A percentile compares a stretch with the other conserved stretches of the same genome.
phyloP scores from a whole-genome alignment of 2,113 vertebrate species.

The Semnornis frantzii region DNA sequence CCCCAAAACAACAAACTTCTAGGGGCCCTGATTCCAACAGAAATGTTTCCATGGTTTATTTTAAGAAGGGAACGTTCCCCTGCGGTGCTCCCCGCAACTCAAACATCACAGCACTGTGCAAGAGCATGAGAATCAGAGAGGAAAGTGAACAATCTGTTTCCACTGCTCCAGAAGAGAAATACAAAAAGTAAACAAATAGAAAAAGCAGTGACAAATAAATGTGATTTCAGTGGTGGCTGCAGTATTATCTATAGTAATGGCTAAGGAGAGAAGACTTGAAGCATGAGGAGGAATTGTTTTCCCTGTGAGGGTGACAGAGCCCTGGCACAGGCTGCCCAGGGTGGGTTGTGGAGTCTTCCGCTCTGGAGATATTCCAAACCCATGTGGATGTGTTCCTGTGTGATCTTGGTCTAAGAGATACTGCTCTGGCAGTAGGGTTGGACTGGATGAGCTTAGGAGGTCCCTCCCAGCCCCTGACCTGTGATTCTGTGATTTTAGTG shows the following conservation, averaged over 20 bases:
- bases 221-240: neutral
- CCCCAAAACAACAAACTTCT: slow-evolving; percentile 7
- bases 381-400: too few species aligned
- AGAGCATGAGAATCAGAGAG: slow-evolving; percentile 51
- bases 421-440: too few species aligned
- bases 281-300: neutral
- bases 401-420: too few species aligned
- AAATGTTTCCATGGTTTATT: slow-evolving; percentile 67
- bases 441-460: too few species aligned
- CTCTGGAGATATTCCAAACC: too few species aligned
- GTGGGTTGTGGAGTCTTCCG: too few species aligned
- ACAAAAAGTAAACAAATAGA: neutral
- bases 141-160: slow-evolving; percentile 47
- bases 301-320: too few species aligned
- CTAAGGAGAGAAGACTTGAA: neutral
- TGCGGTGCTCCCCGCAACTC: slow-evolving; percentile 51
- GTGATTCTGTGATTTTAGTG: neutral
- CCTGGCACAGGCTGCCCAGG: too few species aligned
- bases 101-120: slow-evolving; percentile 46
- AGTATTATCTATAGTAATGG: neutral
- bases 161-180: slow-evolving; percentile 20
- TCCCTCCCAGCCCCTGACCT: too few species aligned
- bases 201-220: neutral
- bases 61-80: slow-evolving; percentile 69
- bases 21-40: slow-evolving; percentile 34